Evolutionary conservation across 2,888 invertebrate species (phyloP).

Genomic region (Melinaea menophilus): DNA sequence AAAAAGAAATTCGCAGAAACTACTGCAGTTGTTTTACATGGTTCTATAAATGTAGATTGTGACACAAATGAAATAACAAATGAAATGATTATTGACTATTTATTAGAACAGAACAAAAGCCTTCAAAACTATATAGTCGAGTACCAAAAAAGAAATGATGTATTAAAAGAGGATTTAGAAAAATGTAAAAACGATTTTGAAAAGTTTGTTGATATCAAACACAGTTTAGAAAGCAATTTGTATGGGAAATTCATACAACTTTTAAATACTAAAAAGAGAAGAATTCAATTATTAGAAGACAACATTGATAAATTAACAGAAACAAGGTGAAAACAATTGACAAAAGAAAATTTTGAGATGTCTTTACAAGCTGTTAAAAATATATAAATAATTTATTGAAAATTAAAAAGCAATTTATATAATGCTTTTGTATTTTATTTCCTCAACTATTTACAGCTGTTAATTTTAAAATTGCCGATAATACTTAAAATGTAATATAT

Average conservation of each 20-base stretch:
- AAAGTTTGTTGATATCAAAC: slow-evolving; percentile 49
- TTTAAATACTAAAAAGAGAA: slow-evolving; percentile 60
- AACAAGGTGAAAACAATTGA: slow-evolving; percentile 20
- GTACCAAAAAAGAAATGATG: slow-evolving; percentile 34
- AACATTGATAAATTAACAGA: slow-evolving; percentile 39
- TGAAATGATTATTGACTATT: slow-evolving; percentile 47
- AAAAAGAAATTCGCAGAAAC: slow-evolving; percentile 46
- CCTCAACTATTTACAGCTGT: too few relatives aligned
- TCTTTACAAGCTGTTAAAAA: slow-evolving; percentile 24
- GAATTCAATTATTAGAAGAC: slow-evolving; percentile 56
- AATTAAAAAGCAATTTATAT: too few relatives aligned
- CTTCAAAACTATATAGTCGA: slow-evolving; percentile 36
- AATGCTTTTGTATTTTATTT: too few relatives aligned
- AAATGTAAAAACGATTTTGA: slow-evolving; percentile 49
- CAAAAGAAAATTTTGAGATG: slow-evolving; percentile 4
- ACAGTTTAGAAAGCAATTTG: slow-evolving; percentile 46
- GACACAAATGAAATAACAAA: slow-evolving; percentile 38
- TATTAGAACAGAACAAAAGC: slow-evolving; percentile 49
- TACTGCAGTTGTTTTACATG: slow-evolving; percentile 42
- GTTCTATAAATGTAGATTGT: slow-evolving; percentile 43
- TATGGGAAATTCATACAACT: slow-evolving; percentile 62
- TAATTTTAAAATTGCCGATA: too few relatives aligned
- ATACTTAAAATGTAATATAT: too few relatives aligned
- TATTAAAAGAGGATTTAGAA: slow-evolving; percentile 41
- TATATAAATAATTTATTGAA: too few relatives aligned